Evolutionary conservation across 2,888 invertebrate genomes (phyloP).

Genomic region (Clitarchus hookeri): DNA sequence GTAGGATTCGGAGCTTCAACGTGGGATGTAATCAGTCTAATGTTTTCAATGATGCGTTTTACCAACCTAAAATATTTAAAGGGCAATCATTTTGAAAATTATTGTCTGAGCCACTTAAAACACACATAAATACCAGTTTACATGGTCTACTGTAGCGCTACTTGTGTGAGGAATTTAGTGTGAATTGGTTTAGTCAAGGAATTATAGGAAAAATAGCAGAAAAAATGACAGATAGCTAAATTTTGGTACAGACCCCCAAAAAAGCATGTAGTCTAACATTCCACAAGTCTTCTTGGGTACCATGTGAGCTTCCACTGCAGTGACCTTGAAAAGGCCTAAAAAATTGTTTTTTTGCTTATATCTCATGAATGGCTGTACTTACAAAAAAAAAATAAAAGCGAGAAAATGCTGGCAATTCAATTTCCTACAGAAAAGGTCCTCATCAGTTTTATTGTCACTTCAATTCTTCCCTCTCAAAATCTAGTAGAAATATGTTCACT

Average conservation of each 20-base stretch:
- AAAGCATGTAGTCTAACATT: background rate
- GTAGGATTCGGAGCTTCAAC: no score
- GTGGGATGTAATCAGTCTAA: no score
- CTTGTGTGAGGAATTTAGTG: no score
- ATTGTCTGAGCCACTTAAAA: no score
- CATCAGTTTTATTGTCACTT: background rate
- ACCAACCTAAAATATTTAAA: no score
- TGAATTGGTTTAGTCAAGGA: no score
- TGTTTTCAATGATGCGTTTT: no score
- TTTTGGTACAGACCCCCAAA: background rate
- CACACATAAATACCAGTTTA: no score
- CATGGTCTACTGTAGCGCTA: no score
- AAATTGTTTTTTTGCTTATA: background rate
- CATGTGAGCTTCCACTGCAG: background rate
- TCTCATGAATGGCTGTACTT: background rate
- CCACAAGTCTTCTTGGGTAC: background rate
- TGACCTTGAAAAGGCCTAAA: conserved; percentile 9
- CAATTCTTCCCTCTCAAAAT: background rate
- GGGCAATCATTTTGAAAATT: no score
- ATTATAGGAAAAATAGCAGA: background rate
- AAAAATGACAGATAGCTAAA: background rate
- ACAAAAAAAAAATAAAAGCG: no score
- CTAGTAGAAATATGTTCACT: background rate
- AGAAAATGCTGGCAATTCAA: background rate
- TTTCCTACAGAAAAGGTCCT: background rate